These are phyloP conservation scores for Cryptocheilus praepositus DNA, from an alignment of 2,888 invertebrate species.

Conservation along the genomic window DNA sequence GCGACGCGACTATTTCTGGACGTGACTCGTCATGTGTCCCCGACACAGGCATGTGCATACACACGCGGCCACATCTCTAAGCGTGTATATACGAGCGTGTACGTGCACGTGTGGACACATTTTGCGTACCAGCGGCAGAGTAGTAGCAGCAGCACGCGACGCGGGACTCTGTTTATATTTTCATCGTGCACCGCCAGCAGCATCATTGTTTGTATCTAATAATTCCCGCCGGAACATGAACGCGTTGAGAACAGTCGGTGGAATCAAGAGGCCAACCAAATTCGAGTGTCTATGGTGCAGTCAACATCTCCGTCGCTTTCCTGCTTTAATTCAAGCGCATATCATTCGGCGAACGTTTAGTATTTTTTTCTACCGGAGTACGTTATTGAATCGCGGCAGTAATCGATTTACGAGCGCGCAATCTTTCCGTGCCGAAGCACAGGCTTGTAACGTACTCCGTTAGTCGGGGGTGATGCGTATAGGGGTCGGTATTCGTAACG, in stretches of 20 bases:
- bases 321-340: too few relatives aligned
- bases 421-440: neutral
- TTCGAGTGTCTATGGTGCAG: too few relatives aligned
- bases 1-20: constrained; percentile 70
- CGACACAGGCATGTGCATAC: neutral
- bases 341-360: too few relatives aligned
- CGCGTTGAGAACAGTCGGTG: neutral
- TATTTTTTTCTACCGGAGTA: too few relatives aligned
- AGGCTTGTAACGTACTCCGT: constrained; percentile 48
- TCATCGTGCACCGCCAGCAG: constrained; percentile 10
- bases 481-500: constrained; percentile 63
- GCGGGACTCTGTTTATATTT: constrained; percentile 40
- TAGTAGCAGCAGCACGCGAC: constrained; percentile 35
- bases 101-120: constrained; percentile 45
- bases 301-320: too few relatives aligned
- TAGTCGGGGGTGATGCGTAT: constrained; percentile 27
- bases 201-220: neutral
- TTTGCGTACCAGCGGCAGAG: constrained; percentile 28
- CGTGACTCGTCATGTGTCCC: constrained; percentile 57
- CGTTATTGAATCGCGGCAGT: too few relatives aligned
- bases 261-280: too few relatives aligned
- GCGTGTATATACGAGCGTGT: neutral
- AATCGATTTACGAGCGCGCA: too few relatives aligned
- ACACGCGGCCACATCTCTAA: neutral
- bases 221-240: neutral